phyloP scores from a whole-genome alignment of 2,113 vertebrate species.

The Phylloscopus whistleri region DNA sequence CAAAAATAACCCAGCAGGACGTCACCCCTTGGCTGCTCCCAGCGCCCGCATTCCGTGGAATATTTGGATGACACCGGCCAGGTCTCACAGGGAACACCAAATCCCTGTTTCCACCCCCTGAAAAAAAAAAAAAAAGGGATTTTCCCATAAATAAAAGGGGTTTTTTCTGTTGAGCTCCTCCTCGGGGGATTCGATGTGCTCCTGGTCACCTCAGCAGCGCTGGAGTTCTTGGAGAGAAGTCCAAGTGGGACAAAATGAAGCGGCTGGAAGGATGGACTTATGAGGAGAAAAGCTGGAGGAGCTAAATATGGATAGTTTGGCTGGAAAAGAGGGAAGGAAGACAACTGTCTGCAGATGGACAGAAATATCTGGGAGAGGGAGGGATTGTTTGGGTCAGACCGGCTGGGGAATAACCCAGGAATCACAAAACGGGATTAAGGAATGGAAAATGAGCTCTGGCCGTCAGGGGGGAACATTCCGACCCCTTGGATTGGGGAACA shows the following conservation, averaged over 20 bases:
- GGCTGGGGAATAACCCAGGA: slow-evolving; percentile 38
- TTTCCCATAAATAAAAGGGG: slow-evolving; percentile 20
- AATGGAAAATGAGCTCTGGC: slow-evolving; percentile 35
- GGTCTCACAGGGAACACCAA: slow-evolving; percentile 5
- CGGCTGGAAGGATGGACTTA: slow-evolving; percentile 37
- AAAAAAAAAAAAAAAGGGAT: background rate
- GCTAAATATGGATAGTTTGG: slow-evolving; percentile 24
- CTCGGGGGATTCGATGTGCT: background rate
- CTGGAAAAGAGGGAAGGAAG: background rate
- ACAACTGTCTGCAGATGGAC: slow-evolving; percentile 12
- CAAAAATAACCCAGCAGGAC: background rate
- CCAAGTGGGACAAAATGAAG: background rate
- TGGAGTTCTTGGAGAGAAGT: slow-evolving; percentile 7
- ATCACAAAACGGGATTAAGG: background rate
- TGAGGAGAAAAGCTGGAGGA: slow-evolving; percentile 10
- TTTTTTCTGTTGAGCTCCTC: background rate
- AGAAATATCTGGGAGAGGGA: background rate
- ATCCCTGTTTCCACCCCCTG: background rate
- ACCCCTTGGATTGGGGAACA: background rate
- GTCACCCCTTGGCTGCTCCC: background rate
- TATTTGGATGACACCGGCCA: background rate
- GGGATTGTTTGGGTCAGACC: slow-evolving; percentile 14
- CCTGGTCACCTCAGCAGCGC: background rate
- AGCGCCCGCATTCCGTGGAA: background rate
- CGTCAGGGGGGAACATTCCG: slow-evolving; percentile 20